Conservation (phyloP, 2,888 invertebrate species). For the Lasioglossum leucozonium region DNA sequence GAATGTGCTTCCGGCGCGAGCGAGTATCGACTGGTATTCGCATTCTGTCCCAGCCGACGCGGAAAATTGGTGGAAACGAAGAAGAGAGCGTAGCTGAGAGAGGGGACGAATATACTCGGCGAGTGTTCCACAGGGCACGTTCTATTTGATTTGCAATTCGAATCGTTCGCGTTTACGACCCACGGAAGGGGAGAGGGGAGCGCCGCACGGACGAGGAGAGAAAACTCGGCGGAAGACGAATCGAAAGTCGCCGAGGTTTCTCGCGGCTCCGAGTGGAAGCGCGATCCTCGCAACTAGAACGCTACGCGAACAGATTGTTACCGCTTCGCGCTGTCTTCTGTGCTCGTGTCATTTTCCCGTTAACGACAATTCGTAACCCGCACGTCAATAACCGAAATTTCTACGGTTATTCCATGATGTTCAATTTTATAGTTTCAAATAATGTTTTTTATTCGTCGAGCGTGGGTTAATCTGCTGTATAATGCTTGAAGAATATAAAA, state of each 20-base stretch:
- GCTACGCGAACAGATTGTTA: slow-evolving; percentile 63
- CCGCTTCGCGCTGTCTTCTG: not conserved
- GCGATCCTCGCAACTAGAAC: slow-evolving; percentile 49
- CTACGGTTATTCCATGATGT: too few species aligned
- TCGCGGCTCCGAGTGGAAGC: slow-evolving; percentile 51
- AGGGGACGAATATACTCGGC: slow-evolving; percentile 54
- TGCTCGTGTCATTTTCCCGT: too few species aligned
- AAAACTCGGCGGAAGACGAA: slow-evolving; percentile 54
- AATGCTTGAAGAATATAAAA: too few species aligned
- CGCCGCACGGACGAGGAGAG: not conserved
- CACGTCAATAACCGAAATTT: too few species aligned
- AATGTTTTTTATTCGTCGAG: too few species aligned
- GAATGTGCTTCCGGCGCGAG: not conserved
- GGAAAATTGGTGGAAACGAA: slow-evolving; percentile 32
- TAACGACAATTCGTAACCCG: not conserved
- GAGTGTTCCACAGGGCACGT: slow-evolving; percentile 55
- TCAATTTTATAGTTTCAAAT: too few species aligned
- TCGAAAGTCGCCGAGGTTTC: slow-evolving; percentile 57
- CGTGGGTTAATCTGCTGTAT: too few species aligned
- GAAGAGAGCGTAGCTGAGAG: slow-evolving; percentile 21
- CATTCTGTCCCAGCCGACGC: slow-evolving; percentile 25
- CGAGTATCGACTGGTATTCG: slow-evolving; percentile 21
- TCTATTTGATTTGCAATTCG: slow-evolving; percentile 73
- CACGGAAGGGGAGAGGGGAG: slow-evolving; percentile 28
- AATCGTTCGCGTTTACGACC: slow-evolving; percentile 61